Evolutionary conservation across 2,113 vertebrate genomes (phyloP), one percentile per base, ranked within the genome.

Genomic region (sheep (Ovis aries)): DNA sequence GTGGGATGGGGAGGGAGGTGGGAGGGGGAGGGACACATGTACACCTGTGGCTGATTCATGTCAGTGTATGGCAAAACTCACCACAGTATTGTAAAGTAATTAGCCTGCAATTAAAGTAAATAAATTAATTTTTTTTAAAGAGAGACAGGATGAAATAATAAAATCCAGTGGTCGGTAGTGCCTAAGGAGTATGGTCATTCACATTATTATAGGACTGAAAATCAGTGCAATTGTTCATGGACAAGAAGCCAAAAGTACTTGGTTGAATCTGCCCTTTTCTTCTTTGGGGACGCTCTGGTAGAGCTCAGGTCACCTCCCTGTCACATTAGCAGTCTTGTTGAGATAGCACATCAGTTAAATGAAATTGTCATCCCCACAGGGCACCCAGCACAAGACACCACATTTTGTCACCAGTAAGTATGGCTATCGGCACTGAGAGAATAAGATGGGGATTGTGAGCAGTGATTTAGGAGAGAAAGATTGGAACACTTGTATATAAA

Each of bases 171-270:
- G 52, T 36, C 81, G 71, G 5, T 45, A 57, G 23, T n/a, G 25
- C 52, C 55, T 94, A 74, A 40, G 71, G 74, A 36, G 3, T 36
- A 17, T 80, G 8, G 8, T 64, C 7, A 10, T 50, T 52, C 40
- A 43, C 6, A 16, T 88, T 88, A 59, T 87, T 33, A 7, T 8
- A 83, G 36, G 31, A 59, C 86, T 33, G 8, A 8, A 77, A 25
- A 45, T 55, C 31, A 57, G 45, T 67, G 94, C 50, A 64, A 50
- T 74, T 57, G 8, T 74, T 93, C 94, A 1, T 90, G 74, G 62
- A 97, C 87, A 97, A 97, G 60, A 96, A 90, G 78, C 2, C 62
- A 97, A 93, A 97, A 60, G 33, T 62, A 1, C 86, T 94, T 97
- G 50, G 14, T 90, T 88, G 90, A 97, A 93, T 43, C 5, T 85